A percentile compares a stretch with the other conserved stretches of the same genome.
Evolutionary conservation across 35 echinoderm and acorn worm genomes (phyloP).

Genomic region (Apostichopus japonicus): DNA sequence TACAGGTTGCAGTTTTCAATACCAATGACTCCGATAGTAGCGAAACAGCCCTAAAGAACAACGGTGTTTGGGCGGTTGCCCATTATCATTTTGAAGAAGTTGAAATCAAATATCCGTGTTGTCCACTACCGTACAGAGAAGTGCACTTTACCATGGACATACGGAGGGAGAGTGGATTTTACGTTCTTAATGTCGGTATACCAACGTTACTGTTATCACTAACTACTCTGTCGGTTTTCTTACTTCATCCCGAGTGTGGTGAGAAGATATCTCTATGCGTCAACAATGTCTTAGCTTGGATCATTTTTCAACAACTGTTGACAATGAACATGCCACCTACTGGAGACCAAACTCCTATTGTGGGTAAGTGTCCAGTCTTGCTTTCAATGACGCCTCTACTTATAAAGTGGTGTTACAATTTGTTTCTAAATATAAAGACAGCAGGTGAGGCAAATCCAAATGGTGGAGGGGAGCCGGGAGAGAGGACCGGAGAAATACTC

Average conservation of each 20-base stretch:
- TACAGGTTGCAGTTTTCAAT: conserved; percentile 1
- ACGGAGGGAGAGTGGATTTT: not conserved
- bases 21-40: not conserved
- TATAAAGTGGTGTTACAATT: too few relatives aligned
- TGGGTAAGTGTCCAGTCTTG: conserved; percentile 46
- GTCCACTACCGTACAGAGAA: not conserved
- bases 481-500: too few relatives aligned
- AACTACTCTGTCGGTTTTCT: conserved; percentile 10
- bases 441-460: too few relatives aligned
- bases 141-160: not conserved
- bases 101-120: not conserved
- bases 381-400: too few relatives aligned
- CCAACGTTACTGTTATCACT: not conserved
- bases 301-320: conserved; percentile 5
- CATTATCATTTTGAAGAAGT: not conserved
- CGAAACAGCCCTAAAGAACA: not conserved
- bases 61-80: not conserved
- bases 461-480: too few relatives aligned
- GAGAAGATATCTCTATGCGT: conserved; percentile 58
- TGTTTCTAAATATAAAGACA: too few relatives aligned
- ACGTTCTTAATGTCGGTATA: conserved; percentile 1
- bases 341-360: conserved; percentile 52
- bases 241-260: conserved; percentile 43
- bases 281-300: conserved; percentile 30
- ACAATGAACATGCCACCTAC: not conserved